These are phyloP conservation scores for Climacteris rufus DNA, from an alignment of 2,113 vertebrate genomes.

Conservation along the genomic window DNA sequence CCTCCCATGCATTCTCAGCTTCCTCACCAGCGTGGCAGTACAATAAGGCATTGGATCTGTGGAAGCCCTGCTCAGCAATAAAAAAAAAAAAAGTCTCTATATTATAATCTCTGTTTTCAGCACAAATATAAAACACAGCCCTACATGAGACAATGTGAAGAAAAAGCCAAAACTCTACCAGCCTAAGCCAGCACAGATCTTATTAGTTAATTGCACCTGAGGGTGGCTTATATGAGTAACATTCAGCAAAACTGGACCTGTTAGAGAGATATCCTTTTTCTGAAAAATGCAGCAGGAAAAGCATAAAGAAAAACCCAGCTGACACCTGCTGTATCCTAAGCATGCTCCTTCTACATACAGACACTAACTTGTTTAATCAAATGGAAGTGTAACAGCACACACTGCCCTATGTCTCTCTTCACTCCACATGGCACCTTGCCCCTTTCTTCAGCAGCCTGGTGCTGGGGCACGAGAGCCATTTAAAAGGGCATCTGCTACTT, in stretches of 20 bases:
- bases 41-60: background rate
- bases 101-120: background rate
- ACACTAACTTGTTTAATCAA: background rate
- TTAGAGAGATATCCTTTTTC: background rate
- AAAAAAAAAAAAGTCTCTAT: background rate
- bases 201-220: background rate
- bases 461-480: background rate
- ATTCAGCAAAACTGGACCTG: background rate
- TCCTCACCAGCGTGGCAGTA: fast-evolving
- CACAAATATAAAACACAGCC: background rate
- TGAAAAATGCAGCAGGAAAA: background rate
- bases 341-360: background rate
- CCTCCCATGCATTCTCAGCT: fast-evolving
- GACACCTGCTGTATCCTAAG: background rate
- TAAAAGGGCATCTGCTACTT: background rate
- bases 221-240: background rate
- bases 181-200: background rate
- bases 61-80: background rate
- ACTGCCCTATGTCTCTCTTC: fast-evolving
- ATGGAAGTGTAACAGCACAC: background rate
- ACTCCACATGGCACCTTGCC: fast-evolving
- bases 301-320: background rate
- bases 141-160: background rate
- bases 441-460: fast-evolving
- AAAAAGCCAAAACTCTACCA: background rate